A percentile compares a stretch with the other conserved stretches of the same genome.
These are phyloP conservation scores for Bombyx mori DNA, from an alignment of 1,140 invertebrate genomes.

Conservation along the genomic window DNA sequence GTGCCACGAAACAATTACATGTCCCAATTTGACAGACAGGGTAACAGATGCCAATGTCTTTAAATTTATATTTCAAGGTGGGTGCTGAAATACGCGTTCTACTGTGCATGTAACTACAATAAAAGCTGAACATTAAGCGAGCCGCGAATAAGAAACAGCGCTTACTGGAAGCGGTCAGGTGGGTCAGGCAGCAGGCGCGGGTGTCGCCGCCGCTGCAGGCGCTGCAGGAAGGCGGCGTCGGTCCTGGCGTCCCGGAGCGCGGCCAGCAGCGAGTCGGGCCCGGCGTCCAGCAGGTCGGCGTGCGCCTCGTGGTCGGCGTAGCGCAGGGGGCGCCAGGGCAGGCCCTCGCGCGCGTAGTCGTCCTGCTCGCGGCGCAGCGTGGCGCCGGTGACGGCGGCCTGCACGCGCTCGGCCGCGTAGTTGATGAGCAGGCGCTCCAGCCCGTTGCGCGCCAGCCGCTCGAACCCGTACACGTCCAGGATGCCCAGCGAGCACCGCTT, in stretches of 20 bases:
- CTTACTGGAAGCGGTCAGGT: slow-evolving; percentile 54
- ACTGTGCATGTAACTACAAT: too few relatives aligned
- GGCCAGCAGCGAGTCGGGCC: slow-evolving; percentile 47
- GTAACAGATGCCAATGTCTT: too few relatives aligned
- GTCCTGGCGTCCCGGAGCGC: slow-evolving; percentile 66
- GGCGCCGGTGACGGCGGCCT: slow-evolving; percentile 79
- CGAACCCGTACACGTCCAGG: slow-evolving; percentile 92
- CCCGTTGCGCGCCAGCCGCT: slow-evolving; percentile 81
- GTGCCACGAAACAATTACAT: too few relatives aligned
- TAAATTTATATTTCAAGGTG: too few relatives aligned
- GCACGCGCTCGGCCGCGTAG: slow-evolving; percentile 92
- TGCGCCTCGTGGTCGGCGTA: slow-evolving; percentile 35
- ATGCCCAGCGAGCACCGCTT: slow-evolving; percentile 77
- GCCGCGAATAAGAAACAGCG: too few relatives aligned
- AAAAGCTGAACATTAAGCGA: too few relatives aligned
- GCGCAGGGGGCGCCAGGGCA: slow-evolving; percentile 39
- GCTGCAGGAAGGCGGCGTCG: slow-evolving; percentile 81
- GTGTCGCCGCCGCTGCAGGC: slow-evolving; percentile 79
- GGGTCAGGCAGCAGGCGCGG: slow-evolving; percentile 72
- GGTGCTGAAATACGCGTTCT: too few relatives aligned
- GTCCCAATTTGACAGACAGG: too few relatives aligned
- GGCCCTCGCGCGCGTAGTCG: slow-evolving; percentile 81
- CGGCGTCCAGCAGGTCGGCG: slow-evolving; percentile 50
- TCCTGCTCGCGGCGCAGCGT: slow-evolving; percentile 87
- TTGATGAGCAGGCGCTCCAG: slow-evolving; percentile 91